Evolutionary conservation across 1,140 invertebrate genomes (phyloP).

Genomic region (Papilio aristodemus): DNA sequence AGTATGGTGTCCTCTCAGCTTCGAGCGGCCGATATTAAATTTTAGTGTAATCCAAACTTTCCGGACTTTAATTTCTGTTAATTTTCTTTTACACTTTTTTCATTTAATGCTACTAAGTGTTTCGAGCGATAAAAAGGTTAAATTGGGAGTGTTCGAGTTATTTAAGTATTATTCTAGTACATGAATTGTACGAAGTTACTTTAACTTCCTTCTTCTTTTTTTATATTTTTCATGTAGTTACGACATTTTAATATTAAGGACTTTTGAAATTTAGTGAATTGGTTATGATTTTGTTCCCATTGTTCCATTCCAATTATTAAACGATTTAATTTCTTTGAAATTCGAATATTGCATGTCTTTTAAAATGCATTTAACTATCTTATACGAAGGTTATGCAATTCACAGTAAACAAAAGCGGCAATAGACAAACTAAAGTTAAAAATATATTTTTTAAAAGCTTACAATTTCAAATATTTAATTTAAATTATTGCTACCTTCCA

Average conservation of each 20-base stretch:
- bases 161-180: neutral
- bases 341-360: no score
- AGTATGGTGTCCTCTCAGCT: constrained; percentile 64
- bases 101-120: constrained; percentile 61
- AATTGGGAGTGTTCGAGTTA: constrained; percentile 38
- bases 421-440: no score
- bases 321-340: no score
- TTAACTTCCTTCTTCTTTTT: neutral
- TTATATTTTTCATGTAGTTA: neutral
- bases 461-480: neutral
- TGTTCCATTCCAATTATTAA: no score
- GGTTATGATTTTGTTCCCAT: no score
- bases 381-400: no score
- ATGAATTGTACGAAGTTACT: neutral
- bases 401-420: no score
- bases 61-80: constrained; percentile 61
- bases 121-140: constrained; percentile 65
- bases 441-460: neutral
- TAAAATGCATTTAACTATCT: no score
- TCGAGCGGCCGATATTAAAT: constrained; percentile 64
- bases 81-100: constrained; percentile 59
- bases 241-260: neutral
- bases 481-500: neutral
- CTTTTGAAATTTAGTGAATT: no score
- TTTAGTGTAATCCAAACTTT: constrained; percentile 67